Base-by-base conservation (phyloP, 2,113 vertebrate genomes). In the Orientallactaga bullata region DNA sequence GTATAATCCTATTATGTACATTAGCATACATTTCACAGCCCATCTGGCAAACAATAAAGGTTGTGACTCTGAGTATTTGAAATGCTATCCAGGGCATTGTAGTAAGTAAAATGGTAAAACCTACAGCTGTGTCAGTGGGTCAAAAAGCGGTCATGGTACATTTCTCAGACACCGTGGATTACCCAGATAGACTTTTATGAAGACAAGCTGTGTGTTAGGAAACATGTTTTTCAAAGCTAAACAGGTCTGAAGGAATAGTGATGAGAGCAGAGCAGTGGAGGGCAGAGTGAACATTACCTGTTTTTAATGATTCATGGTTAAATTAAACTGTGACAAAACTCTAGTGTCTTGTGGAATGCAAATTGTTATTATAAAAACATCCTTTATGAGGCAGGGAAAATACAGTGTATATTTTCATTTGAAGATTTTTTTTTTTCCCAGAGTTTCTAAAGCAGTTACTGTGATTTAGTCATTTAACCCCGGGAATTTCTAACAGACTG, bases 1-100 rank as follows among this genome's bases (percentile, higher is more conserved):
- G 92, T 97, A 95, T 97, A 98, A 98, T 98, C 97, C 97, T 97
- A 95, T 98, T 98, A 97, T 95, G 94, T 97, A 91, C 96, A 96
- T 95, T 90, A 96, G 97, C 93, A 96, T 97, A 94, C 94, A 95
- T 97, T 97, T 98, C 96, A 95, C 96, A 98, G 97, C 96, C 97
- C 95, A 95, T 95, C 97, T 97, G 95, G 96, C 95, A 96, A 96
- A 97, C 97, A 98, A 93, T 97, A 93, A 96, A 97, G 86, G 84
- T 93, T 90, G 85, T 96, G 96, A 97, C 95, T 98, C 92, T 89
- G 1, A 78, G 95, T 86, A 73, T 94, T 97, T 96, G 96, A 98
- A 97, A 97, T 30, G n/a, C 93, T 98, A 98, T 93, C 92, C 93
- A 96, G 94, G 76, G 82, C 92, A 88, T 96, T 97, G 95, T 97